Percentiles rank a stretch among this genome's conserved stretches.
These are phyloP conservation scores for Meriones psammophilus DNA, from an alignment of 2,797 vertebrate genomes.

Conservation along the genomic window DNA sequence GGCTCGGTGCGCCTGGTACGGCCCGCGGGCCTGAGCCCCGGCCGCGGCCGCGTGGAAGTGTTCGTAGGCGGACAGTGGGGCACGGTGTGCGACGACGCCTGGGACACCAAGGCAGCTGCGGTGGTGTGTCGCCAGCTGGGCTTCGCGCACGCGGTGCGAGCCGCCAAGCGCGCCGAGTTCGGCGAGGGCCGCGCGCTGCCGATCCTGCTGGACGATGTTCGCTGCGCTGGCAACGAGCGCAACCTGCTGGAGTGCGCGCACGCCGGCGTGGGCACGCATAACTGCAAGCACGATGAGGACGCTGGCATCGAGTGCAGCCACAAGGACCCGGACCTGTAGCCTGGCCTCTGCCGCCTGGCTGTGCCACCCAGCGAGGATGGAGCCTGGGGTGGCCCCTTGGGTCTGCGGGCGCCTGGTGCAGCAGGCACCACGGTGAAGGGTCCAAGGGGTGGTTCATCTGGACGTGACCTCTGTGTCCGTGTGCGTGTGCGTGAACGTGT, in stretches of 20 bases:
- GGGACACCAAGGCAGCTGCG: conserved; percentile 88
- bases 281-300: conserved; percentile 95
- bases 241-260: conserved; percentile 93
- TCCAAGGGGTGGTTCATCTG: neutral
- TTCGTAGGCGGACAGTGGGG: conserved; percentile 92
- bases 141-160: conserved; percentile 89
- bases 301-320: conserved; percentile 94
- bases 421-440: neutral
- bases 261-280: conserved; percentile 90
- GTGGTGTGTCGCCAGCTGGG: conserved; percentile 96
- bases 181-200: conserved; percentile 91
- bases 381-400: neutral
- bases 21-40: conserved; percentile 72
- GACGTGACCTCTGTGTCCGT: neutral
- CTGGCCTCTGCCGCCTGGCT: rapidly evolving
- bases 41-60: conserved; percentile 93
- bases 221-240: conserved; percentile 91
- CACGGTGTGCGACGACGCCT: conserved; percentile 95
- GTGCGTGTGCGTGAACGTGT: neutral
- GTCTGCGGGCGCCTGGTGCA: no score
- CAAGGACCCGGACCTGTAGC: conserved; percentile 77
- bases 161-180: conserved; percentile 93
- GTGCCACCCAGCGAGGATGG: neutral
- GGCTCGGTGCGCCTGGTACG: conserved; percentile 92
- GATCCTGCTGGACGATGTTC: conserved; percentile 95